Conservation (phyloP, 2,797 vertebrate species). For the Taeniopygia guttata region DNA sequence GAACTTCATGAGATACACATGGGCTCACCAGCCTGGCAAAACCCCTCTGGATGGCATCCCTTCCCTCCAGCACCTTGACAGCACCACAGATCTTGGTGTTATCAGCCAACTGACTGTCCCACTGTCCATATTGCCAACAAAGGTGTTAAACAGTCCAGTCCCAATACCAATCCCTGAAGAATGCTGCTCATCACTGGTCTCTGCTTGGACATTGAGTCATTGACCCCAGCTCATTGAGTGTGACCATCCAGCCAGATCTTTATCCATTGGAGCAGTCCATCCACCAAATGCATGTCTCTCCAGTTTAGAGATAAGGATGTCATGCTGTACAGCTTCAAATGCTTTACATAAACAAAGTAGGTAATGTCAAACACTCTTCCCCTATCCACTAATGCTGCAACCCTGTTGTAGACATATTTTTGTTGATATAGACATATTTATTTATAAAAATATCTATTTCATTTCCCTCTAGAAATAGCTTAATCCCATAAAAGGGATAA, state of each 20-base stretch:
- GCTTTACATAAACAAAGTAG: neutral
- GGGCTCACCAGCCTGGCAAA: neutral
- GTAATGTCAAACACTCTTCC: neutral
- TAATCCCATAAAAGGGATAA: neutral
- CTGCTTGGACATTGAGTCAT: neutral
- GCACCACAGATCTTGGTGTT: neutral
- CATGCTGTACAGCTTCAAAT: neutral
- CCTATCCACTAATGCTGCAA: neutral
- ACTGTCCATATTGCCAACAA: neutral
- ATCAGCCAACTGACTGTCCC: neutral
- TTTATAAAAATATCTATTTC: neutral
- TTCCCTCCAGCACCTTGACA: neutral
- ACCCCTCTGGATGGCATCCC: neutral
- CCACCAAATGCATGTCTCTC: neutral
- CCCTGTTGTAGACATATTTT: neutral
- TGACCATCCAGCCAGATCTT: neutral
- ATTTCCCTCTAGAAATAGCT: neutral
- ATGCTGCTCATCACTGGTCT: neutral
- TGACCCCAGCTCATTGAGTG: neutral
- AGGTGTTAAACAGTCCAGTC: neutral
- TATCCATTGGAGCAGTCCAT: neutral
- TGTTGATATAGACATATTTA: neutral
- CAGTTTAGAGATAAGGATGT: neutral
- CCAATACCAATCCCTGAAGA: neutral
- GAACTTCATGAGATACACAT: neutral